phyloP scores from a whole-genome alignment of 2,888 invertebrate species.

The Phyto melanocephala region DNA sequence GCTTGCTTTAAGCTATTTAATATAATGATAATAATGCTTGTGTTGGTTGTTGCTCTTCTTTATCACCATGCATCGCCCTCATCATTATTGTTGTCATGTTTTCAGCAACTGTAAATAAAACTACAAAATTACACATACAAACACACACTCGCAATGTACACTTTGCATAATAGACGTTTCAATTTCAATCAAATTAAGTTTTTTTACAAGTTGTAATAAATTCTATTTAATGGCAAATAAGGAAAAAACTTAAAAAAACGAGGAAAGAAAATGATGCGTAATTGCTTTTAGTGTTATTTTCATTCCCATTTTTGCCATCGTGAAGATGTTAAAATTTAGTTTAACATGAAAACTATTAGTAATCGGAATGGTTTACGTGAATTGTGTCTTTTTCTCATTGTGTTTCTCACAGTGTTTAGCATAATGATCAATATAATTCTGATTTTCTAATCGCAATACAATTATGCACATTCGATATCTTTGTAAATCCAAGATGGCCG shows the following conservation, averaged over 20 bases:
- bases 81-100: background rate
- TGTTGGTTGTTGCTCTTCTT: conserved; percentile 23
- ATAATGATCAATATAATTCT: too few relatives aligned
- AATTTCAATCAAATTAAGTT: conserved; percentile 64
- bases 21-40: conserved; percentile 57
- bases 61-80: conserved; percentile 39
- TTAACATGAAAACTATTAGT: conserved; percentile 29
- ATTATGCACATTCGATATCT: too few relatives aligned
- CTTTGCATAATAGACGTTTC: conserved; percentile 62
- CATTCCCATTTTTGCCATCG: background rate
- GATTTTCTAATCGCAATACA: too few relatives aligned
- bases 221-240: conserved; percentile 32
- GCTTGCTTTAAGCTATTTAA: too few relatives aligned
- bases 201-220: conserved; percentile 54
- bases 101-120: conserved; percentile 30
- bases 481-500: too few relatives aligned
- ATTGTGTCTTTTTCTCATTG: too few relatives aligned
- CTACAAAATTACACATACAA: background rate
- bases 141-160: background rate
- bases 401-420: too few relatives aligned
- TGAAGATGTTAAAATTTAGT: conserved; percentile 3
- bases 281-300: conserved; percentile 23
- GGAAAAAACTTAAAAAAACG: background rate
- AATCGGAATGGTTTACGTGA: background rate
- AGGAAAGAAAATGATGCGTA: conserved; percentile 35